Base-by-base conservation (phyloP, 1,140 invertebrate species). In the Euglossa dilemma region DNA sequence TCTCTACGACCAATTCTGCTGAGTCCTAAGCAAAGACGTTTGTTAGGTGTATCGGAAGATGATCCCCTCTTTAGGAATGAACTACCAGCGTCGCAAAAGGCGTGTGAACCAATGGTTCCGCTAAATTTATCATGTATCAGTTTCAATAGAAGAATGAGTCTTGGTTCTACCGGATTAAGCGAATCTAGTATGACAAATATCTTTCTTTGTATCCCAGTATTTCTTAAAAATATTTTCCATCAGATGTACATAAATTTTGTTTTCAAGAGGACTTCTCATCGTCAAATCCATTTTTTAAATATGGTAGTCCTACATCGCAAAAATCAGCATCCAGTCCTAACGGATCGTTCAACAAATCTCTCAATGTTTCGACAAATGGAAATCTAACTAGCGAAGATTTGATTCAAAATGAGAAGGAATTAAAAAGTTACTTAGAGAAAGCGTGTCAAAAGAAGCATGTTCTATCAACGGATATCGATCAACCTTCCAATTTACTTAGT, bases 401-500 rank as follows among this genome's bases (percentile, higher is more conserved):
- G 6, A 93, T 93, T 80, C 92, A 92, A 77, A 92, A 90, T 76
- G 92, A 93, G 78, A 73, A 50, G 1, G 91, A 92, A 80, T 71
- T 93, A 28, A 84, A 93, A 81, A 92, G 71, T 85, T 93, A 93
- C 85, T 90, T 93, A 18, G 91, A 92, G 74, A 90, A 92, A 73
- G 72, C 92, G 6, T 89, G 90, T 11, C 91, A 93, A 63, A 86
- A 90, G 28, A 93, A 92, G 61, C 90, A 86, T 14, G 73, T 88
- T 59, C 77, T 89, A 23, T 88, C 92, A 1, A 89, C 90, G 6
- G 93, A 86, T 72, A 80, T 93, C 0, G 92, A 93, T 89, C 92
- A 93, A 56, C 93, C 93, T 4, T 93, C 93, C 6, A 93, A 93
- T 90, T 86, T 93, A 20, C 89, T 93, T 74, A 95, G 95, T 89